phyloP scores from a whole-genome alignment of 1,140 invertebrate species.

The Leptinotarsa defecta region DNA sequence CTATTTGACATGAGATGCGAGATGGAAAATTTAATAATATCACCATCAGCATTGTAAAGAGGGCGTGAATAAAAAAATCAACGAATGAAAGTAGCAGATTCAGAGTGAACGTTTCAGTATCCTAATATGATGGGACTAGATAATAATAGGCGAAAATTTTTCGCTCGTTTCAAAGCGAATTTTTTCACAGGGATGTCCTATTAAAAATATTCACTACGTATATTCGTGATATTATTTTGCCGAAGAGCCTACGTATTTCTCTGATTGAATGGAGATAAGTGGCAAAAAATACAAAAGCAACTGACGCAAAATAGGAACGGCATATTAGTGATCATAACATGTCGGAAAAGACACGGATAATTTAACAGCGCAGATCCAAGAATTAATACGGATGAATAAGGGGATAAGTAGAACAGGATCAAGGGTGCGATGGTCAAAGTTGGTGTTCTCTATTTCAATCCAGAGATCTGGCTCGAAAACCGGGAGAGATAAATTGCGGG shows the following conservation, averaged over 20 bases:
- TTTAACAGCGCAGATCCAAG: slow-evolving; percentile 32
- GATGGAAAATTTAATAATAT: too few relatives aligned
- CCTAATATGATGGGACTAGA: too few relatives aligned
- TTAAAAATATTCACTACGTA: neutral
- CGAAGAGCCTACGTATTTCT: neutral
- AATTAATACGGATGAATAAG: slow-evolving; percentile 42
- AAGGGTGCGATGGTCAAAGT: slow-evolving; percentile 39
- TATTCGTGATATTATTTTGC: neutral
- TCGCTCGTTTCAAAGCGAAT: neutral
- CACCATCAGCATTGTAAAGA: too few relatives aligned
- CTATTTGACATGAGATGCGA: too few relatives aligned
- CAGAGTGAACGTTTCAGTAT: too few relatives aligned
- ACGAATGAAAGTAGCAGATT: too few relatives aligned
- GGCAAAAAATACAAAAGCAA: slow-evolving; percentile 18
- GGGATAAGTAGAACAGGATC: slow-evolving; percentile 42
- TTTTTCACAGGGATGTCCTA: neutral
- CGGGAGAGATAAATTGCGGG: slow-evolving; percentile 39
- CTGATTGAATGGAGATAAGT: slow-evolving; percentile 29
- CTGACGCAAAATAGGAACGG: neutral
- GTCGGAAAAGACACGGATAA: slow-evolving; percentile 34
- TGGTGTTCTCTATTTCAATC: slow-evolving; percentile 43
- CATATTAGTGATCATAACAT: slow-evolving; percentile 33
- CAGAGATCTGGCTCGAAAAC: slow-evolving; percentile 26
- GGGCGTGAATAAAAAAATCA: too few relatives aligned
- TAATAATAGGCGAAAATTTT: too few relatives aligned